Evolutionary conservation across 2,113 vertebrate species (phyloP).

Genomic region (Vulpes ferrilata): DNA sequence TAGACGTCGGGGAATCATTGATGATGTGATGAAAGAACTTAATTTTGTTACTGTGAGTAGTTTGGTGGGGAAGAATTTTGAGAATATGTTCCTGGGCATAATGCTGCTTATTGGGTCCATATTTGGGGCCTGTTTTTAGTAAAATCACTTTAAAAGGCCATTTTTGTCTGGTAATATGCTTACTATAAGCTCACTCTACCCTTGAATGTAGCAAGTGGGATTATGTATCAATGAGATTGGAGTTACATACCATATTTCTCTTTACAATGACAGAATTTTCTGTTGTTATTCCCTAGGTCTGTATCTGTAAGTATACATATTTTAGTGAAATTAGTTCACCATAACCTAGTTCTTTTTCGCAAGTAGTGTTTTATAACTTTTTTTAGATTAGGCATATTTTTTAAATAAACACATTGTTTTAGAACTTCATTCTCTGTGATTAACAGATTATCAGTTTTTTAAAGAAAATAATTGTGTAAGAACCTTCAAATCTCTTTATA

Average conservation of each 20-base stretch:
- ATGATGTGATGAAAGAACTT: conserved; percentile 96
- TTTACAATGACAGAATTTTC: background rate
- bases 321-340: conserved; percentile 11
- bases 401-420: conserved; percentile 21
- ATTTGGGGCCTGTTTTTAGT: background rate
- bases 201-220: background rate
- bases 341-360: conserved; percentile 5
- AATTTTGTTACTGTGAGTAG: conserved; percentile 90
- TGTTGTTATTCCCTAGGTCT: background rate
- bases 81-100: background rate
- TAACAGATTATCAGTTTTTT: conserved; percentile 1
- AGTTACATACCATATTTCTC: background rate
- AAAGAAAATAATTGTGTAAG: conserved; percentile 41
- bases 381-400: conserved; percentile 20
- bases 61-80: background rate
- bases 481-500: conserved; percentile 7
- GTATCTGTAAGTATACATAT: background rate
- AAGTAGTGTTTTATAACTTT: background rate
- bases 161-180: background rate
- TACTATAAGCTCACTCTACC: background rate
- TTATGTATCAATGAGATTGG: background rate
- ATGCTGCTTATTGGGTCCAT: background rate
- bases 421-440: background rate
- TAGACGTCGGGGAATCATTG: conserved; percentile 94
- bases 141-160: background rate